phyloP scores from a whole-genome alignment of 2,113 vertebrate genomes.

The Campylomormyrus tamandua region DNA sequence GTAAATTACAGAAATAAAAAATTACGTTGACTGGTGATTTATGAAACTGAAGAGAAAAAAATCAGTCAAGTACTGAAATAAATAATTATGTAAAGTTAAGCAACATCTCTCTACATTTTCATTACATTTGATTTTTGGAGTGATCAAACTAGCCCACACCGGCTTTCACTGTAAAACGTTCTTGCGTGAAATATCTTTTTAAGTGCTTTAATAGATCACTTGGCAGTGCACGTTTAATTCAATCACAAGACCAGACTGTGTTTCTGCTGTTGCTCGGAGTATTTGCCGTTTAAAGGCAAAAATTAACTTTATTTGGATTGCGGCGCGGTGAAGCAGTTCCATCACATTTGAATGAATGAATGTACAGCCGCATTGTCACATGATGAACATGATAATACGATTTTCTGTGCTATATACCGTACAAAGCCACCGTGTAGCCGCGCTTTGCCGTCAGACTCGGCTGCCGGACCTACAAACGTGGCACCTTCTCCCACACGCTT shows the following conservation, averaged over 20 bases:
- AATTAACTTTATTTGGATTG: neutral
- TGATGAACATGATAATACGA: neutral
- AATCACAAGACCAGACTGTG: neutral
- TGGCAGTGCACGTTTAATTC: neutral
- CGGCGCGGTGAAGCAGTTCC: neutral
- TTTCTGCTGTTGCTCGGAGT: neutral
- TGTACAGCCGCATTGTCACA: neutral
- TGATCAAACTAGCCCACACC: neutral
- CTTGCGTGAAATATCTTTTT: neutral
- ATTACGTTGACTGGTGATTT: neutral
- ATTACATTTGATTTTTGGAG: neutral
- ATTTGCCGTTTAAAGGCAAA: neutral
- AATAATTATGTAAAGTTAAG: neutral
- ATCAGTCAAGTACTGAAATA: neutral
- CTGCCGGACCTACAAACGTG: neutral
- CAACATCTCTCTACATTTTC: neutral
- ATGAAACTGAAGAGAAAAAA: neutral
- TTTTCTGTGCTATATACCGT: neutral
- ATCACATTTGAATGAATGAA: neutral
- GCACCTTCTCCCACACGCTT: neutral
- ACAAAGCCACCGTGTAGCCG: neutral
- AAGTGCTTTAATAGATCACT: neutral
- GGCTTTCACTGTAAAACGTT: neutral
- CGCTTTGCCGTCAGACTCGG: neutral
- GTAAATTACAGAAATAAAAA: neutral